Evolutionary conservation across 1,140 invertebrate species (phyloP).

Genomic region (Nomia melanderi): DNA sequence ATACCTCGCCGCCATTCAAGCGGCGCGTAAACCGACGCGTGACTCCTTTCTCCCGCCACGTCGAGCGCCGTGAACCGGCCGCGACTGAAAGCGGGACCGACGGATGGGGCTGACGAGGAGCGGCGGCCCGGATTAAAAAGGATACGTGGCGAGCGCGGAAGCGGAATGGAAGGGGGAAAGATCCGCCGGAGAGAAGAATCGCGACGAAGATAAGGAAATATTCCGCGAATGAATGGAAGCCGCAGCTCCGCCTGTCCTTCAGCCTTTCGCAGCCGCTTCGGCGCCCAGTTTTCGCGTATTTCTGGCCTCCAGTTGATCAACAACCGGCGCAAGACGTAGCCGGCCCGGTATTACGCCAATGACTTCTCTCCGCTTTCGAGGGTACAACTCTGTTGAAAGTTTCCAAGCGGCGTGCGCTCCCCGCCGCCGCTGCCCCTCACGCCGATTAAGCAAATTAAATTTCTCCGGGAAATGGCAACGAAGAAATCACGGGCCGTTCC

Average conservation of each 20-base stretch:
- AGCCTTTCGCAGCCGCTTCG: neutral
- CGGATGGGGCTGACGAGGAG: neutral
- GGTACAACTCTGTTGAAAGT: conserved; percentile 59
- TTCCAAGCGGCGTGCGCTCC: conserved; percentile 42
- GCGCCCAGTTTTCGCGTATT: conserved; percentile 14
- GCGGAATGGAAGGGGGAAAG: neutral
- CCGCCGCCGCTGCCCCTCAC: conserved; percentile 32
- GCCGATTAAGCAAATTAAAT: conserved; percentile 73
- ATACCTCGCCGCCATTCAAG: conserved; percentile 39
- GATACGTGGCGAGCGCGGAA: neutral
- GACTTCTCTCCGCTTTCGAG: conserved; percentile 56
- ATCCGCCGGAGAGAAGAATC: neutral
- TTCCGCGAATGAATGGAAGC: neutral
- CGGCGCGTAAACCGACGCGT: conserved; percentile 27
- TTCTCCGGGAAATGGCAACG: conserved; percentile 65
- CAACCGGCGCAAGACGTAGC: conserved; percentile 20
- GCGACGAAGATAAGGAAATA: neutral
- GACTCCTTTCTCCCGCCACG: conserved; percentile 18
- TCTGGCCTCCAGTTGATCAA: conserved; percentile 37
- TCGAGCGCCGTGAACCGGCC: neutral
- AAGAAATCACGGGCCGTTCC: conserved; percentile 66
- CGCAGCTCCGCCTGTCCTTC: no score
- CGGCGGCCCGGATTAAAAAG: neutral
- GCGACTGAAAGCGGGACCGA: neutral
- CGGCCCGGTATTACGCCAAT: conserved; percentile 59